phyloP scores from a whole-genome alignment of 2,888 invertebrate genomes.

The Tipula unca region DNA sequence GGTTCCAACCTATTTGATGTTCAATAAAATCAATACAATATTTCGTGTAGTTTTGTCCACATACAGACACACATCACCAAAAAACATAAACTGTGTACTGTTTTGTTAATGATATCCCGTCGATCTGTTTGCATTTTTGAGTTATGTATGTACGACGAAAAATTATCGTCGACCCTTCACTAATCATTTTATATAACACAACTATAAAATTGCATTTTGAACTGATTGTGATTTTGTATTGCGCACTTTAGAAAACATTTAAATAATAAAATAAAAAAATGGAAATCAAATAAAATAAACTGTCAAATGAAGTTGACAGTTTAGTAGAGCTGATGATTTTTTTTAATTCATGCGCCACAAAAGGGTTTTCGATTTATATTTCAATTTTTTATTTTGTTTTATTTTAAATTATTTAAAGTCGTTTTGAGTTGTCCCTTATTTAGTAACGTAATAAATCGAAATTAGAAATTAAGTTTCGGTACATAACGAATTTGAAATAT shows the following conservation, averaged over 20 bases:
- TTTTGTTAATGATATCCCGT: neutral
- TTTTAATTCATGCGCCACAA: neutral
- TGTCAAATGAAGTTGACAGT: slow-evolving; percentile 14
- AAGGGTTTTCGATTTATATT: neutral
- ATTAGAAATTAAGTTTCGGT: neutral
- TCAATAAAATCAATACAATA: neutral
- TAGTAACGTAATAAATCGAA: neutral
- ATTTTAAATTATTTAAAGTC: neutral
- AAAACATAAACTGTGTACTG: neutral
- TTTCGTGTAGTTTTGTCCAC: neutral
- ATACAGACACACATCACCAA: neutral
- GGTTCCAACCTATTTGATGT: neutral
- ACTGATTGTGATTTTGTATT: neutral
- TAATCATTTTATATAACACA: neutral
- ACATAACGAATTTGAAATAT: neutral
- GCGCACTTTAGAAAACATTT: neutral
- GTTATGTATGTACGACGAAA: neutral
- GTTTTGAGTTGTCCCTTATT: neutral
- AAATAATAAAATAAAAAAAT: neutral
- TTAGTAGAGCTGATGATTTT: neutral
- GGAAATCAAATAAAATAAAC: no score
- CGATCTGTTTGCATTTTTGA: neutral
- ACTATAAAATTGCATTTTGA: neutral
- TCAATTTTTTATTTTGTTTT: neutral
- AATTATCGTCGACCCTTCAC: neutral